phyloP scores from a whole-genome alignment of 2,113 vertebrate species.

The Megaceryle torquata region DNA sequence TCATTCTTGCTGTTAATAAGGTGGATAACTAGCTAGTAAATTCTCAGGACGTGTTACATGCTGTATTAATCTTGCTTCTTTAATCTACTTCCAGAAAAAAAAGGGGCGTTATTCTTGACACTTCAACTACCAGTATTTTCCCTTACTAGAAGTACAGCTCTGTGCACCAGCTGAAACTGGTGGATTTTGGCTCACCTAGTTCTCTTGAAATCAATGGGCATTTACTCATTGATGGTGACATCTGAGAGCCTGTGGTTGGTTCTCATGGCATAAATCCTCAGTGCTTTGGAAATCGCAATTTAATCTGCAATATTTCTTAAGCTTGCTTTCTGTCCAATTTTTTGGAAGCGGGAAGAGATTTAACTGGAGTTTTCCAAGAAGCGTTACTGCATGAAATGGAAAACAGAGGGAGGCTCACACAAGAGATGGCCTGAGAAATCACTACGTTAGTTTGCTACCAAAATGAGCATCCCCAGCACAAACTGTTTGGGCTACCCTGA shows the following conservation, averaged over 20 bases:
- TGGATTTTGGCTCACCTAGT: background rate
- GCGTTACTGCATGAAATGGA: background rate
- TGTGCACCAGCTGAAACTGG: background rate
- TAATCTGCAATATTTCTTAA: background rate
- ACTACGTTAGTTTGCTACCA: background rate
- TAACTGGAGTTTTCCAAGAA: background rate
- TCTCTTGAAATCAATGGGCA: background rate
- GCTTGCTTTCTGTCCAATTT: background rate
- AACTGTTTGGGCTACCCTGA: rapidly evolving
- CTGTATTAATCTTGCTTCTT: conserved; percentile 42
- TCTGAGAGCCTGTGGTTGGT: background rate
- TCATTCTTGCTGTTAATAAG: conserved; percentile 55
- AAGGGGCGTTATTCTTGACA: background rate
- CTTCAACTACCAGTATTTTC: background rate
- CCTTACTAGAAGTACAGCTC: background rate
- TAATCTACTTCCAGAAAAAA: conserved; percentile 34
- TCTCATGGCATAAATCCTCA: background rate
- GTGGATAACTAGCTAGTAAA: conserved; percentile 46
- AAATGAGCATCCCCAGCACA: background rate
- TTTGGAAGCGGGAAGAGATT: background rate
- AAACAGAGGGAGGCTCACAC: background rate
- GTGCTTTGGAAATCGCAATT: background rate
- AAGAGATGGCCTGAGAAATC: background rate
- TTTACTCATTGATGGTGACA: background rate
- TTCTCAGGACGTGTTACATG: conserved; percentile 50